Percentiles rank a stretch among this genome's conserved stretches.
Conservation (phyloP, 2,797 vertebrate genomes). For the Chromobotia macracanthus region DNA sequence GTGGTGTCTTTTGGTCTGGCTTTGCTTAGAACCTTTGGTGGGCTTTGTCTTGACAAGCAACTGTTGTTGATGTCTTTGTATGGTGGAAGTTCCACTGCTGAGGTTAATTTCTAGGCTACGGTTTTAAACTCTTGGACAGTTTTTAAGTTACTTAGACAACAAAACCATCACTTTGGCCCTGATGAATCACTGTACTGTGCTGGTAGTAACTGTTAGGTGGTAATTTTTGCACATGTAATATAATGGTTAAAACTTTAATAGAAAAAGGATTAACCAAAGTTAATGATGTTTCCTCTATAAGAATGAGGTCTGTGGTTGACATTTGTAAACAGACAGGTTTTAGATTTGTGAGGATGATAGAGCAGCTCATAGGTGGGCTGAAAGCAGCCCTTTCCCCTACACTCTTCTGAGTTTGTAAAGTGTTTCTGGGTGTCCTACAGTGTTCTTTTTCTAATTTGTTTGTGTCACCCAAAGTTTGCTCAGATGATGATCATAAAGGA, state of each 20-base stretch:
- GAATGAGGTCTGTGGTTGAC: background rate
- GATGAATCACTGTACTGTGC: background rate
- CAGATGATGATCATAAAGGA: background rate
- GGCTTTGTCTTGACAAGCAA: background rate
- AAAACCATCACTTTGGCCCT: background rate
- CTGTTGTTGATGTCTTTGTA: background rate
- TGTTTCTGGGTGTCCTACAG: background rate
- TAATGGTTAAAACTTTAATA: background rate
- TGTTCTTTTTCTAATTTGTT: background rate
- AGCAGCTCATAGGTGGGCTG: background rate
- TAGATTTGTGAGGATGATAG: background rate
- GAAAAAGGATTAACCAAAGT: background rate
- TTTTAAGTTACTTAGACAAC: background rate
- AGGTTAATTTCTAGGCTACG: background rate
- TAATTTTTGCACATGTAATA: no score
- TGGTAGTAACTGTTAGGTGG: background rate
- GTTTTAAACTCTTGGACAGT: background rate
- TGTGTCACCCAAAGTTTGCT: background rate
- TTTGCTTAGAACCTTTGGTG: constrained; percentile 6
- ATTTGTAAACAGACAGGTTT: background rate
- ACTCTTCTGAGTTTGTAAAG: background rate
- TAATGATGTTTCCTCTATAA: no score
- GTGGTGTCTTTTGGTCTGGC: background rate
- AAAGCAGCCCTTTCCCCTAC: background rate
- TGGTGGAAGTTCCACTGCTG: background rate